Evolutionary conservation across 1,140 invertebrate genomes (phyloP).

Genomic region (Brachionus angularis): DNA sequence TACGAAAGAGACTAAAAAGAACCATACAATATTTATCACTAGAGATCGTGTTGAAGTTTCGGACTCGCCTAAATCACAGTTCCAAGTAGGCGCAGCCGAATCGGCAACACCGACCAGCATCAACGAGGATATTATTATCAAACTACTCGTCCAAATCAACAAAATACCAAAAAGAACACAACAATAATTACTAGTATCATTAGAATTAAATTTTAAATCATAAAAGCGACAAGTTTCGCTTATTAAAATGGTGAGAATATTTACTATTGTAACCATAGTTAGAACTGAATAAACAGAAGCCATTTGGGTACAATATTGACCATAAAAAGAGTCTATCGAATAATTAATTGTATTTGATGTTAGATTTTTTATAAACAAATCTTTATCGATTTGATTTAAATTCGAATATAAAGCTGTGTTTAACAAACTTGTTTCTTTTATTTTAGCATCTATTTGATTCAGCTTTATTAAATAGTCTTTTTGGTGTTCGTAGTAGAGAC

Average conservation of each 20-base stretch:
- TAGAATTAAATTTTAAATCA: conserved; percentile 38
- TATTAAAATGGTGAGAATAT: conserved; percentile 35
- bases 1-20: conserved; percentile 31
- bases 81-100: conserved; percentile 32
- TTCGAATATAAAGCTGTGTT: too few relatives aligned
- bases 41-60: conserved; percentile 28
- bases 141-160: conserved; percentile 35
- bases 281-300: conserved; percentile 27
- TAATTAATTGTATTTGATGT: neutral
- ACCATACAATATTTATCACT: conserved; percentile 40
- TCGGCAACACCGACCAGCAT: conserved; percentile 37
- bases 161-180: conserved; percentile 39
- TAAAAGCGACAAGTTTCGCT: conserved; percentile 41
- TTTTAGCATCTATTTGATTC: neutral
- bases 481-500: neutral
- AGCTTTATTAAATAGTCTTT: neutral
- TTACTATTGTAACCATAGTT: conserved; percentile 41
- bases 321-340: conserved; percentile 9
- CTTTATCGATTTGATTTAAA: too few relatives aligned
- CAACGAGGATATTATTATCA: conserved; percentile 38
- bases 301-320: conserved; percentile 25
- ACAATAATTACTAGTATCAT: conserved; percentile 27
- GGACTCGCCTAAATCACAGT: conserved; percentile 25
- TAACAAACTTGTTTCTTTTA: too few relatives aligned
- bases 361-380: neutral